Evolutionary conservation across 2,797 vertebrate genomes (phyloP).

Genomic region (Lagorchestes hirsutus): DNA sequence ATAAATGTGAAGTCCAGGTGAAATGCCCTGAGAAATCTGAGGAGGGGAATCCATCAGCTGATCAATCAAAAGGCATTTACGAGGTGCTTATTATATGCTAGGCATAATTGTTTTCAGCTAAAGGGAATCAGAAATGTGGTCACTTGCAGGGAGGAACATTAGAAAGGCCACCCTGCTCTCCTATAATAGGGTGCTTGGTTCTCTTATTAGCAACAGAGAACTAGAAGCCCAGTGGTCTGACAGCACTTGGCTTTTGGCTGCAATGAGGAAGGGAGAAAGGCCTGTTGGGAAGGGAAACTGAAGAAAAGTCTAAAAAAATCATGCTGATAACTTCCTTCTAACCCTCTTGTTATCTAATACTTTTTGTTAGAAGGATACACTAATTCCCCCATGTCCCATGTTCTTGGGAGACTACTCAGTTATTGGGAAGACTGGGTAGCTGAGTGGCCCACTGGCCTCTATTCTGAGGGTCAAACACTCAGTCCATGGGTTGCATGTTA

Average conservation of each 20-base stretch:
- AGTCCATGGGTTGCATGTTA: background rate
- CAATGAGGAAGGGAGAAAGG: slow-evolving; percentile 25
- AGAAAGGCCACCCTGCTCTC: no score
- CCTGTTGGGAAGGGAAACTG: slow-evolving; percentile 67
- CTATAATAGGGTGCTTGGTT: background rate
- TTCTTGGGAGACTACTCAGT: background rate
- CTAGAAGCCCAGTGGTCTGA: background rate
- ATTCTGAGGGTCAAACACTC: background rate
- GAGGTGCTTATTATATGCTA: background rate
- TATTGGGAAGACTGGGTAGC: background rate
- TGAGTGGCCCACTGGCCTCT: background rate
- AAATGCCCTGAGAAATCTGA: background rate
- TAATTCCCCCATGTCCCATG: background rate
- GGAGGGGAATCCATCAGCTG: background rate
- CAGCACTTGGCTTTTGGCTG: background rate
- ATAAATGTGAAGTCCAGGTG: background rate
- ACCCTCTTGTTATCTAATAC: background rate
- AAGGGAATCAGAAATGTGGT: background rate
- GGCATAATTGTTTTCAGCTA: background rate
- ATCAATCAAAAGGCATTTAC: background rate
- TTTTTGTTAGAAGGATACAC: background rate
- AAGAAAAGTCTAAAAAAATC: background rate
- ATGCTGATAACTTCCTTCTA: background rate
- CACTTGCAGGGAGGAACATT: no score
- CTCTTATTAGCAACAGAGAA: background rate